Conservation (phyloP, 1,140 invertebrate species). For the Adoxophyes honmai region DNA sequence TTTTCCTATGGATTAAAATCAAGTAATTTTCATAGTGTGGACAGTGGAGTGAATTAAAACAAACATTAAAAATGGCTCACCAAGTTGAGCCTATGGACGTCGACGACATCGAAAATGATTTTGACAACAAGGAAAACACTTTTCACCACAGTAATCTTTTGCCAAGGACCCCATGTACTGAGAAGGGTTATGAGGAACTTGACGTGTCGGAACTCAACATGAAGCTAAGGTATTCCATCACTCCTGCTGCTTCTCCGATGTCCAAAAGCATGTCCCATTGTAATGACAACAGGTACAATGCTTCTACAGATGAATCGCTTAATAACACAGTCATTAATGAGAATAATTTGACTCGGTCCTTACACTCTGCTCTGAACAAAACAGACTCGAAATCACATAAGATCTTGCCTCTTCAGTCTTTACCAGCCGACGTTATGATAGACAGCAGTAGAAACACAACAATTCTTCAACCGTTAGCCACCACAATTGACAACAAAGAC, state of each 20-base stretch:
- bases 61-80: constrained; percentile 49
- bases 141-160: constrained; percentile 57
- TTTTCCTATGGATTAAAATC: constrained; percentile 2
- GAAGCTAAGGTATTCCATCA: constrained; percentile 63
- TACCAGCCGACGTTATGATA: constrained; percentile 32
- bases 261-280: constrained; percentile 55
- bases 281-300: constrained; percentile 38
- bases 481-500: constrained; percentile 30
- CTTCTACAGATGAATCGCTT: constrained; percentile 31
- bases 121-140: constrained; percentile 66
- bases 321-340: constrained; percentile 29
- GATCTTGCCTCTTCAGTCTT: constrained; percentile 43
- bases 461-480: constrained; percentile 32
- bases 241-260: constrained; percentile 60
- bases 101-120: constrained; percentile 50
- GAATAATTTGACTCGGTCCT: constrained; percentile 47
- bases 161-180: constrained; percentile 41
- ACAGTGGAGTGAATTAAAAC: constrained; percentile 22
- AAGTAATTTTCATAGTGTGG: constrained; percentile 4
- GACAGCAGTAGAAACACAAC: constrained; percentile 39
- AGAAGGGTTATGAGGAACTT: constrained; percentile 66
- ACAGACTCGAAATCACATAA: constrained; percentile 44
- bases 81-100: constrained; percentile 64
- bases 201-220: constrained; percentile 67
- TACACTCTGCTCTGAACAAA: constrained; percentile 53